Percentiles rank a stretch among this genome's conserved stretches.
Evolutionary conservation across 1,140 invertebrate genomes (phyloP).

Genomic region (Nylanderia fulva): DNA sequence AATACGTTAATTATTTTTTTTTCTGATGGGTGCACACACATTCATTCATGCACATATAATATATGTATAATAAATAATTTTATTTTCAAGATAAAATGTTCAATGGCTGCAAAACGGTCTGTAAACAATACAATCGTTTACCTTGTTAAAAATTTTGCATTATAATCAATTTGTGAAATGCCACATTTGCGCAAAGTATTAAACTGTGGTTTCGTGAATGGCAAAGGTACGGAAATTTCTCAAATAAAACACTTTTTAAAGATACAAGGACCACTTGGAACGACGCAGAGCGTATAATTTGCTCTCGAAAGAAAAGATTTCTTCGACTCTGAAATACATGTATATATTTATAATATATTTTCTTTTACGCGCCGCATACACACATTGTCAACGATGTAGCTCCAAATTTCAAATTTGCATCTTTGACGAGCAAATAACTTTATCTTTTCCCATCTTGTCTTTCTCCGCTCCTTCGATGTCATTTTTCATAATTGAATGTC

Average conservation of each 20-base stretch:
- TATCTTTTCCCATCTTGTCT: neutral
- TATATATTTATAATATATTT: too few relatives aligned
- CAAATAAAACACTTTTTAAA: conserved; percentile 35
- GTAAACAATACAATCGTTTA: neutral
- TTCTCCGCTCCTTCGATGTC: neutral
- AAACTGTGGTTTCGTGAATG: neutral
- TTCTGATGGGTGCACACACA: too few relatives aligned
- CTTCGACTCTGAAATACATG: neutral
- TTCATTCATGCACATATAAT: neutral
- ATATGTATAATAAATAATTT: too few relatives aligned
- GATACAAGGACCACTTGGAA: neutral
- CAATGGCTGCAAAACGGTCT: neutral
- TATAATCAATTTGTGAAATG: neutral
- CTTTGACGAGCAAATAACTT: neutral
- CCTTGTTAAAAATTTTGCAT: neutral
- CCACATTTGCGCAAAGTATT: neutral
- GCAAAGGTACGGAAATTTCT: conserved; percentile 1
- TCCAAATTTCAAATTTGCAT: conserved; percentile 28
- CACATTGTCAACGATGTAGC: neutral
- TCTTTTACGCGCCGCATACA: neutral
- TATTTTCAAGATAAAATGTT: neutral
- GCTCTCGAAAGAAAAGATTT: conserved; percentile 8
- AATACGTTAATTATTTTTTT: neutral
- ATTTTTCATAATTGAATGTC: neutral
- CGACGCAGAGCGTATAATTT: conserved; percentile 18